phyloP scores from a whole-genome alignment of 2,888 invertebrate species.

The Tricholauxania praeusta region DNA sequence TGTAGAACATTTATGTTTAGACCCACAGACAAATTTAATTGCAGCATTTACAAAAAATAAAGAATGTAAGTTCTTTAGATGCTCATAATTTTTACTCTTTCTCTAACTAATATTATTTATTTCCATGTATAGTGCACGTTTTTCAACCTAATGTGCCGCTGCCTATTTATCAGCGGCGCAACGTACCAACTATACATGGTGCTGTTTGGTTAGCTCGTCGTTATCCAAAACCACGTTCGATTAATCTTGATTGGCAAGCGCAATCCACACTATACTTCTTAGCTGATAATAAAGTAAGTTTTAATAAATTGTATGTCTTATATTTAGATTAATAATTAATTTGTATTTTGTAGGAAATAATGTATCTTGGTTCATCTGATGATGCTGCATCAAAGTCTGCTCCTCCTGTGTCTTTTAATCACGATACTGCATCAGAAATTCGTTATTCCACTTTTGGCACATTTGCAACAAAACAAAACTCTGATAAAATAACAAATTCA shows the following conservation, averaged over 20 bases:
- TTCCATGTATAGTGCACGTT: slow-evolving; percentile 71
- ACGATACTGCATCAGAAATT: slow-evolving; percentile 48
- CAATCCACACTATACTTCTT: slow-evolving; percentile 74
- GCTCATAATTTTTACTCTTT: not conserved
- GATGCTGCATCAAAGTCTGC: slow-evolving; percentile 66
- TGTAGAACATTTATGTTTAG: slow-evolving; percentile 69
- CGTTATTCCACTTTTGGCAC: slow-evolving; percentile 69
- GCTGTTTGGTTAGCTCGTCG: slow-evolving; percentile 73
- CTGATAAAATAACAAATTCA: slow-evolving; percentile 43
- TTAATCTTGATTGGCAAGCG: slow-evolving; percentile 72
- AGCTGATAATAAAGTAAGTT: slow-evolving; percentile 72
- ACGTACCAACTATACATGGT: slow-evolving; percentile 68
- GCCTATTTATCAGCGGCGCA: slow-evolving; percentile 70
- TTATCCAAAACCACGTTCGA: slow-evolving; percentile 68
- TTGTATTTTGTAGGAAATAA: slow-evolving; percentile 66
- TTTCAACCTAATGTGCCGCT: slow-evolving; percentile 73
- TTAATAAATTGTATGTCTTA: not conserved
- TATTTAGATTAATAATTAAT: not conserved
- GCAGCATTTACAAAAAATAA: slow-evolving; percentile 74
- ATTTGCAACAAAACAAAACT: slow-evolving; percentile 65
- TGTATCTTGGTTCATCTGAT: slow-evolving; percentile 67
- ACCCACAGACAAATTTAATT: slow-evolving; percentile 74
- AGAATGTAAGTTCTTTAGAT: slow-evolving; percentile 70
- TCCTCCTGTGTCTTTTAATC: slow-evolving; percentile 63
- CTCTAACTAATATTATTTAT: not conserved